A percentile compares a stretch with the other conserved stretches of the same genome.
Conservation (phyloP, 2,797 vertebrate species). For the Perodicticus potto region DNA sequence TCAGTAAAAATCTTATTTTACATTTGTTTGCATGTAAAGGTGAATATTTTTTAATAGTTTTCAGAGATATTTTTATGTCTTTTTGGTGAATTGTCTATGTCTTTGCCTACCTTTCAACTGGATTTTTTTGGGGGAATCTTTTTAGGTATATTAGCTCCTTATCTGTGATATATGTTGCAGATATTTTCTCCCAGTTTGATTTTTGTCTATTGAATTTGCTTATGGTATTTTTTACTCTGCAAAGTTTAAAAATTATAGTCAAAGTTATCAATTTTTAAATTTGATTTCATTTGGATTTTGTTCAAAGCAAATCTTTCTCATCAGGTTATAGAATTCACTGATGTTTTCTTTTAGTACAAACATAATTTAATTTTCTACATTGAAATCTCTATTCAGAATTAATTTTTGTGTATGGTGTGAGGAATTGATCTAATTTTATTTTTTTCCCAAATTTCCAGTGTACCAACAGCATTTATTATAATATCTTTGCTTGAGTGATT, state of each 20-base stretch:
- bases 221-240: background rate
- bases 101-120: background rate
- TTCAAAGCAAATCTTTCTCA: background rate
- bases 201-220: background rate
- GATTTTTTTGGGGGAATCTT: background rate
- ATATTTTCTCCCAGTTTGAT: background rate
- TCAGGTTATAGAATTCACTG: background rate
- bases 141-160: background rate
- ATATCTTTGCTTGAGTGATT: background rate
- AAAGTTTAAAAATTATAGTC: background rate
- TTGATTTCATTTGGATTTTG: constrained; percentile 22
- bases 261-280: background rate
- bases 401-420: background rate
- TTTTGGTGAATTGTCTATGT: background rate
- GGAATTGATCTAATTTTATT: background rate
- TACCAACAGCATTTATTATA: background rate
- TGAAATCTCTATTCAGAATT: background rate
- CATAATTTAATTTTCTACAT: background rate
- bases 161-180: background rate
- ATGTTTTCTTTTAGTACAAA: background rate
- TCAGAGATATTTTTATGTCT: constrained; percentile 1
- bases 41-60: background rate
- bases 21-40: background rate
- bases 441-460: background rate
- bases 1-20: background rate